phyloP scores from a whole-genome alignment of 1,140 invertebrate genomes.

The Wasmannia auropunctata region DNA sequence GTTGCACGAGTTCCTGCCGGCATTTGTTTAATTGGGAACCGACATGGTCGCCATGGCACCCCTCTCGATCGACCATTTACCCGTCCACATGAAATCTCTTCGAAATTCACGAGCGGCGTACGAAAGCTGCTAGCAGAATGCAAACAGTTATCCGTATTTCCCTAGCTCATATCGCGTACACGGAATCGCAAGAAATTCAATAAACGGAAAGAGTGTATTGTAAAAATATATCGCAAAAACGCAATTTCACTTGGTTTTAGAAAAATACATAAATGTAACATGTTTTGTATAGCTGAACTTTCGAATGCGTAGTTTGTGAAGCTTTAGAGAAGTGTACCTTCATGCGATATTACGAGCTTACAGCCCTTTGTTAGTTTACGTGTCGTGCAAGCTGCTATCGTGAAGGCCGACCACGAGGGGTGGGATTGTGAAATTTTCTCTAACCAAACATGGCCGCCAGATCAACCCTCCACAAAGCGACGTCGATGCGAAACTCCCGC shows the following conservation, averaged over 20 bases:
- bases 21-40: conserved; percentile 82
- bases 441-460: conserved; percentile 67
- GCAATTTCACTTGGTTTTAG: not conserved
- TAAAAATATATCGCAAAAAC: not conserved
- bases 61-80: conserved; percentile 53
- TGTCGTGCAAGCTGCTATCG: conserved; percentile 72
- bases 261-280: not conserved
- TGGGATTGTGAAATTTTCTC: conserved; percentile 67
- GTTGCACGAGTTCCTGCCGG: conserved; percentile 73
- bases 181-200: not conserved
- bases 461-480: conserved; percentile 47
- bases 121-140: conserved; percentile 14
- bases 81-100: conserved; percentile 59
- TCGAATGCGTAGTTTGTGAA: not conserved
- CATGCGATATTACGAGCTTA: conserved; percentile 56
- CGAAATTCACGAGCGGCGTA: conserved; percentile 56
- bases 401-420: conserved; percentile 31
- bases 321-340: conserved; percentile 21
- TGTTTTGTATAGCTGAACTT: not conserved
- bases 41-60: conserved; percentile 74
- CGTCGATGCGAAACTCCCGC: conserved; percentile 49
- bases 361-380: conserved; percentile 69
- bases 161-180: not conserved
- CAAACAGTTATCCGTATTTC: not conserved
- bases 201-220: not conserved